Conservation (phyloP, 2,888 invertebrate genomes). For the Uropetala carovei region DNA sequence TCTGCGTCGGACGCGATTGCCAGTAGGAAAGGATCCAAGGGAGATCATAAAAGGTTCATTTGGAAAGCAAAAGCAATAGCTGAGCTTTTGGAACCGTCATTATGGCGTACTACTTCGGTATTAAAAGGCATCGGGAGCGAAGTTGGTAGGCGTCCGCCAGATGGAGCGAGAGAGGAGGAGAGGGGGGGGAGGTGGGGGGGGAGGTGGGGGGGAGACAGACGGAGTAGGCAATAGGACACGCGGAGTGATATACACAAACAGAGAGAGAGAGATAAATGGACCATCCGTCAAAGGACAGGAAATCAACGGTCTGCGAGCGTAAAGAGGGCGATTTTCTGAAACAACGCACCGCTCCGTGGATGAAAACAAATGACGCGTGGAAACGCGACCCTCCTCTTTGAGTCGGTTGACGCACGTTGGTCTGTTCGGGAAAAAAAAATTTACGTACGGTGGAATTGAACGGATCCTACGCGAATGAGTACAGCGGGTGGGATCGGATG, state of each 20-base stretch:
- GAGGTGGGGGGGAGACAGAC: too few species aligned
- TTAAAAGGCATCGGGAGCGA: not conserved
- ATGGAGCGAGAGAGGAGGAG: too few species aligned
- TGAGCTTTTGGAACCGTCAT: not conserved
- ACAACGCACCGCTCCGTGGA: not conserved
- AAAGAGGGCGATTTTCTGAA: not conserved
- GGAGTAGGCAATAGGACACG: too few species aligned
- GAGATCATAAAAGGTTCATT: constrained; percentile 9
- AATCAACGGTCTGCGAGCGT: not conserved
- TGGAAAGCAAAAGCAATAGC: constrained; percentile 2
- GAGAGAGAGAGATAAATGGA: not conserved
- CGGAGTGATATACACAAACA: not conserved
- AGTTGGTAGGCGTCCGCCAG: not conserved
- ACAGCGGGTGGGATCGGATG: too few species aligned
- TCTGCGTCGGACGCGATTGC: not conserved
- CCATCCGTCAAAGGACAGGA: not conserved
- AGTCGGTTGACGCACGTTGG: not conserved
- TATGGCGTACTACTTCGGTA: not conserved
- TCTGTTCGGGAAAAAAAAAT: not conserved
- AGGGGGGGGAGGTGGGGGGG: not conserved
- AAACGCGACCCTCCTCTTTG: too few species aligned
- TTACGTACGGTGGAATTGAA: not conserved
- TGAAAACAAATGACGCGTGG: not conserved
- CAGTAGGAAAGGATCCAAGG: not conserved
- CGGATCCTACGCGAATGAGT: not conserved